A percentile compares a stretch with the other conserved stretches of the same genome.
phyloP scores from a whole-genome alignment of 2,888 invertebrate genomes.

The Amiota communis region DNA sequence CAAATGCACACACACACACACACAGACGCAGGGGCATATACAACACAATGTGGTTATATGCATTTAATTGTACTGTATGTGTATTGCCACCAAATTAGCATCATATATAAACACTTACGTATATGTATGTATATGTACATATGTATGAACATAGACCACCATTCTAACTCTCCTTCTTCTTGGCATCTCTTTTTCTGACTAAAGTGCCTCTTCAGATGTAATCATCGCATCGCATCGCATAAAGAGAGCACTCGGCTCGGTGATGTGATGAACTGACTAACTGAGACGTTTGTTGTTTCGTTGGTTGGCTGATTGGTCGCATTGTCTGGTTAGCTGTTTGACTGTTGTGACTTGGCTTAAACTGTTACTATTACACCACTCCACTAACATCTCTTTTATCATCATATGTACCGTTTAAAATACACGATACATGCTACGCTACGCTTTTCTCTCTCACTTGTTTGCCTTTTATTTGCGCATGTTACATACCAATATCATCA shows the following conservation, averaged over 20 bases:
- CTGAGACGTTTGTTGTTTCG: not conserved
- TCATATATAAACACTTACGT: conserved; percentile 27
- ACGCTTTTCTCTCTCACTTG: no score
- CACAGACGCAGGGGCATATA: not conserved
- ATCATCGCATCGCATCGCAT: not conserved
- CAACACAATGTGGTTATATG: no score
- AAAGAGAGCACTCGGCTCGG: not conserved
- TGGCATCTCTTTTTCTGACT: not conserved
- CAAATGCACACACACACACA: not conserved
- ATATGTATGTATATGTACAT: not conserved
- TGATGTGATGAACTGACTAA: not conserved
- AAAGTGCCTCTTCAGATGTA: not conserved
- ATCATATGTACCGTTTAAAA: not conserved
- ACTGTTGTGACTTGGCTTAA: not conserved
- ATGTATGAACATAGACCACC: not conserved
- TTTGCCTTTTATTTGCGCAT: not conserved
- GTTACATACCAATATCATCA: no score
- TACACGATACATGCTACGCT: not conserved
- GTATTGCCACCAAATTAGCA: not conserved
- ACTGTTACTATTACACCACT: not conserved
- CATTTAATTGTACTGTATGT: no score
- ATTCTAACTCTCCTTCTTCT: not conserved
- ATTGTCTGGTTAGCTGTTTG: not conserved
- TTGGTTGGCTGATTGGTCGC: not conserved
- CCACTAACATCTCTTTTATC: not conserved